These are phyloP conservation scores for Sinocyclocheilus anophthalmus DNA, from an alignment of 2,113 vertebrate genomes.

Conservation along the genomic window DNA sequence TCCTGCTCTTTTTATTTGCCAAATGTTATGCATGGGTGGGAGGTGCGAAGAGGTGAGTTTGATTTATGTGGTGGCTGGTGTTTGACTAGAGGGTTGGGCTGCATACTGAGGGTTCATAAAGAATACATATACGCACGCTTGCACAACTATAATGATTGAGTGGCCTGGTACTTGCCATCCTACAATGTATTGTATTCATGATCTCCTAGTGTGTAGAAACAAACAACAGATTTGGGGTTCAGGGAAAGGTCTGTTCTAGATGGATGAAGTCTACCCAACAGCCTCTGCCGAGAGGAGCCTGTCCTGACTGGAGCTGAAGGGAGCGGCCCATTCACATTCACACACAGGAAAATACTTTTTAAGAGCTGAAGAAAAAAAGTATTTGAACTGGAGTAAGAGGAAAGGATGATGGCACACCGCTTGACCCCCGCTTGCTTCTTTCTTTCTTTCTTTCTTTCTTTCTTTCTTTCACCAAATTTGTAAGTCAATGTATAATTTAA, in stretches of 20 bases:
- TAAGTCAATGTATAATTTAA: too few relatives aligned
- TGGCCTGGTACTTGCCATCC: slow-evolving; percentile 35
- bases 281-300: slow-evolving; percentile 6
- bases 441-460: not conserved
- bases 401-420: not conserved
- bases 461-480: not conserved
- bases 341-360: not conserved
- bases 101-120: slow-evolving; percentile 35
- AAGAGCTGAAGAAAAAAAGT: not conserved
- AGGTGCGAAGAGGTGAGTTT: not conserved
- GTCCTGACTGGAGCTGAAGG: slow-evolving; percentile 18
- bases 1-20: slow-evolving; percentile 43
- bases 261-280: slow-evolving; percentile 11
- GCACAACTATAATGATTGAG: slow-evolving; percentile 19
- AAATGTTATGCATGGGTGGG: slow-evolving; percentile 20
- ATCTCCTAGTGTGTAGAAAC: slow-evolving; percentile 9
- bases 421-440: not conserved
- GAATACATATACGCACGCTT: slow-evolving; percentile 25
- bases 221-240: slow-evolving; percentile 43
- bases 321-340: slow-evolving; percentile 24
- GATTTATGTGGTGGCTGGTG: slow-evolving; percentile 46
- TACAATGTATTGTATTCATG: slow-evolving; percentile 25
- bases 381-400: not conserved
- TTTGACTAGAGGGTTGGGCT: slow-evolving; percentile 45
- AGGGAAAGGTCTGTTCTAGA: slow-evolving; percentile 49